Base-by-base conservation (phyloP, 1,140 invertebrate species). In the Hormaphis cornu region DNA sequence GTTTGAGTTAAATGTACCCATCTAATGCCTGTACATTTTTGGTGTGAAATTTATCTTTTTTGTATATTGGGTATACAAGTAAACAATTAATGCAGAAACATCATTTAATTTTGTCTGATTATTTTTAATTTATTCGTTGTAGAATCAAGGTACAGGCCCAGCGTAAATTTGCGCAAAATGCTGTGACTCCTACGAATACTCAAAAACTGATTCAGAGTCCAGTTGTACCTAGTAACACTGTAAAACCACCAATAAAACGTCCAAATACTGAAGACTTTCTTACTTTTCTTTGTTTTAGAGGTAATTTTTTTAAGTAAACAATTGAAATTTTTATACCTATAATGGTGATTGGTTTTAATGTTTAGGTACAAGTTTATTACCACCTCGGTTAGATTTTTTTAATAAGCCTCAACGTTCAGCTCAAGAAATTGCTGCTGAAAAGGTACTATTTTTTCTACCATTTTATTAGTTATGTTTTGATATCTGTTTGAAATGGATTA, bases 201-300 rank as follows among this genome's bases (percentile, higher is more conserved):
- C 81, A 46, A 76, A 75, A 72, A 71, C 61, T 54, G 74, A 73
- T 69, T 74, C 74, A 82, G 74, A 74, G 80, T 75, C 28, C 80
- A 76, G 72, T 79, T 71, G 75, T 81, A 14, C 24, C 54, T 66
- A 66, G 48, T 48, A 66, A 66, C 48, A 26, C 33, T n/a, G 20
- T 37, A 20, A 66, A 66, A 35, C 59, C 59, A 14, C 59, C 59
- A 46, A 48, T 48, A 18, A 66, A 48, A 33, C 24, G 59, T 14
- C 90, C 90, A 33, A 92, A 91, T 73, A 91, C 91, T 5, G 90
- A 94, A 82, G 91, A 94, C 78, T 94, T 95, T 76, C 76, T 95
- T 24, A 93, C 90, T 71, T 95, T 92, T 78, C 80, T 95, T 5
- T 94, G 91, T 78, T 88, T 91, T 73, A 82, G 91, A 81, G 89